Evolutionary conservation across 2,797 vertebrate species (phyloP).

Genomic region (Halcyon leucocephala): DNA sequence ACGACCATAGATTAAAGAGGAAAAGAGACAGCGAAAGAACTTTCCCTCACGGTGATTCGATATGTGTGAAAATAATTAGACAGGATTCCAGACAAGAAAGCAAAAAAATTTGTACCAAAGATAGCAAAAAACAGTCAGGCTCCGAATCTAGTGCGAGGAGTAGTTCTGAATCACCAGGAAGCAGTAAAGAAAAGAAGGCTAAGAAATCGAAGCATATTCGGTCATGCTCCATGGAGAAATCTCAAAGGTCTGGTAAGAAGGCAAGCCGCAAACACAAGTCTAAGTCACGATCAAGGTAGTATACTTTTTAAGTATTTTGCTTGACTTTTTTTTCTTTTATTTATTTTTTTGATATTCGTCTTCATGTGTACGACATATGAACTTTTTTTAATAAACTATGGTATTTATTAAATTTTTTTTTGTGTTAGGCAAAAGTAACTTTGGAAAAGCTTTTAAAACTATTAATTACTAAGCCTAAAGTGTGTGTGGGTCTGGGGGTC

Average conservation of each 20-base stretch:
- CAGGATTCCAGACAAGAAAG: slow-evolving; percentile 89
- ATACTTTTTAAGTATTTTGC: slow-evolving; percentile 91
- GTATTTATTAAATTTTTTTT: slow-evolving; percentile 73
- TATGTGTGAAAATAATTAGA: slow-evolving; percentile 85
- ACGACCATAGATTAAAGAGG: slow-evolving; percentile 85
- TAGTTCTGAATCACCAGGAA: slow-evolving; percentile 91
- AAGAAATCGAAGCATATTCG: slow-evolving; percentile 99
- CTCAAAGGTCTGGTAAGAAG: slow-evolving; percentile 99
- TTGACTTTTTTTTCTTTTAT: slow-evolving; percentile 68
- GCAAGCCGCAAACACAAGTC: slow-evolving; percentile 99
- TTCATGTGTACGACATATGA: slow-evolving; percentile 81
- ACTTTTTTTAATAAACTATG: slow-evolving; percentile 74
- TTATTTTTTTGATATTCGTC: slow-evolving; percentile 74
- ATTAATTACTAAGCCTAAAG: slow-evolving; percentile 74
- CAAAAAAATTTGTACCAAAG: slow-evolving; percentile 91
- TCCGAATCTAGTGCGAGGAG: slow-evolving; percentile 92
- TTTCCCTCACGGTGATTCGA: slow-evolving; percentile 84
- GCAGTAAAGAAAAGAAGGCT: slow-evolving; percentile 98
- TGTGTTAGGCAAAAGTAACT: slow-evolving; percentile 70
- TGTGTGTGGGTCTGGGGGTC: slow-evolving; percentile 66
- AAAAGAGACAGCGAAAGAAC: slow-evolving; percentile 86
- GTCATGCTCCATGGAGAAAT: slow-evolving; percentile 96
- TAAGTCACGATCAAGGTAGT: slow-evolving; percentile 99
- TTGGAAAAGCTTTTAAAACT: slow-evolving; percentile 72
- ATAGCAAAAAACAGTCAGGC: slow-evolving; percentile 90